Evolutionary conservation across 2,113 vertebrate species (phyloP), one percentile per base, ranked within the genome.

Genomic region (Tenebrosternarchus preto): DNA sequence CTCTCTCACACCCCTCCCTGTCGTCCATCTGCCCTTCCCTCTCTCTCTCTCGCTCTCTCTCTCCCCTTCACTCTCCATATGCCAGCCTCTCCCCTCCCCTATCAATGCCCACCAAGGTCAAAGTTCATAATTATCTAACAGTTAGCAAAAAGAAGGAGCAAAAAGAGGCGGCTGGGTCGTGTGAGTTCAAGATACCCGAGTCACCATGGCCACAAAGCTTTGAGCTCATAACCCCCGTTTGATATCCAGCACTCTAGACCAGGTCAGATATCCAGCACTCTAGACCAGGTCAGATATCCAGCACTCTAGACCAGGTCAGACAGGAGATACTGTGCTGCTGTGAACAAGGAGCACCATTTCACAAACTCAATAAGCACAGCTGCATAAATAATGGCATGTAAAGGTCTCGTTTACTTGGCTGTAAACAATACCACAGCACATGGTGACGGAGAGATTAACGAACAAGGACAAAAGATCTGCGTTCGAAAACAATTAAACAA

Each of bases 71-170:
- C 53, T 75, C 70, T 85, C 88, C 86, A 91, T 90, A 88, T 90
- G 87, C 87, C 88, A 76, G 84, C 82, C 73, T 78, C 36, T 78
- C 22, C 67, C 20, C 43, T 16, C 22, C 4, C 16, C 43, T 20
- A 55, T 20, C 36, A 29, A 29, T 20, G 60, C 27, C 79, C 77
- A 80, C 74, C 7, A 6, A 70, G 87, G 89, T 76, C 85, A 86
- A 27, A 83, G 75, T 83, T 88, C 81, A 80, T 83, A 84, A 78
- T 75, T 85, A 39, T 84, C 76, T 87, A 83, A 78, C 78, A 77
- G 36, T 83, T 80, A 82, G 1, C 25, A 72, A 57, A 63, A 31
- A 33, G 50, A 64, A 57, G 27, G 33, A 50, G 56, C 76, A 64
- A 74, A 57, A 53, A 84, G 46, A 60, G 57, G 11, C 69, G 70